Percentiles rank a stretch among this genome's conserved stretches.
phyloP scores from a whole-genome alignment of 2,797 vertebrate genomes.

The Semaprochilodus insignis region DNA sequence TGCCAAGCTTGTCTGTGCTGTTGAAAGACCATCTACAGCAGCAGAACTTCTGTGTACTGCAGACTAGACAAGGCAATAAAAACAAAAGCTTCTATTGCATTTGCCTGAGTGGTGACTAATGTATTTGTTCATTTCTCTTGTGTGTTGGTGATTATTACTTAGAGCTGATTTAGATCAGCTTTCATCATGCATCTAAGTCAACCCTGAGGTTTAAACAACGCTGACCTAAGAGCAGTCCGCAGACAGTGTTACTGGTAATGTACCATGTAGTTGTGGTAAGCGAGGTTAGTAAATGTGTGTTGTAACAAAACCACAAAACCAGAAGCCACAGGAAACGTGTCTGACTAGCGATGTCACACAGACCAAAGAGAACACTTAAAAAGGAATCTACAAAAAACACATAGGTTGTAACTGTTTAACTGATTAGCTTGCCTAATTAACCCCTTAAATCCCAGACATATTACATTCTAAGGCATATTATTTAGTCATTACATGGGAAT shows the following conservation, averaged over 20 bases:
- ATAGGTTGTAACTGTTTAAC: background rate
- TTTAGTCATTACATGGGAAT: background rate
- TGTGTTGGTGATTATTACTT: constrained; percentile 22
- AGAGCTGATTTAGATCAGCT: constrained; percentile 9
- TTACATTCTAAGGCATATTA: background rate
- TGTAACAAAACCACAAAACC: background rate
- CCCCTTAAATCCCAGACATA: background rate
- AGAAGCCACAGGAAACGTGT: background rate
- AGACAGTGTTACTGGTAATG: background rate
- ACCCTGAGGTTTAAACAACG: constrained; percentile 4
- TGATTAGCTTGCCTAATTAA: no score
- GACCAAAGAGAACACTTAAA: background rate
- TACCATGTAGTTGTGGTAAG: background rate
- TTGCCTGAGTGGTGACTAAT: constrained; percentile 3
- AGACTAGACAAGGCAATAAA: constrained; percentile 10
- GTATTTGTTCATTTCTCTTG: constrained; percentile 8
- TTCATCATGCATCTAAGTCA: background rate
- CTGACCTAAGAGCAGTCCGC: background rate
- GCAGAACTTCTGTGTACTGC: background rate
- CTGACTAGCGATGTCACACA: background rate
- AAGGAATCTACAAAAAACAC: background rate
- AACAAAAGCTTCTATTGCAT: background rate
- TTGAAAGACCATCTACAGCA: constrained; percentile 43
- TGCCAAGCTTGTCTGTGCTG: constrained; percentile 21
- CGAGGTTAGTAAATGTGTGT: background rate